A percentile compares a stretch with the other conserved stretches of the same genome.
Evolutionary conservation across 2,888 invertebrate genomes (phyloP).

Genomic region (Holacanthella duospinosa): DNA sequence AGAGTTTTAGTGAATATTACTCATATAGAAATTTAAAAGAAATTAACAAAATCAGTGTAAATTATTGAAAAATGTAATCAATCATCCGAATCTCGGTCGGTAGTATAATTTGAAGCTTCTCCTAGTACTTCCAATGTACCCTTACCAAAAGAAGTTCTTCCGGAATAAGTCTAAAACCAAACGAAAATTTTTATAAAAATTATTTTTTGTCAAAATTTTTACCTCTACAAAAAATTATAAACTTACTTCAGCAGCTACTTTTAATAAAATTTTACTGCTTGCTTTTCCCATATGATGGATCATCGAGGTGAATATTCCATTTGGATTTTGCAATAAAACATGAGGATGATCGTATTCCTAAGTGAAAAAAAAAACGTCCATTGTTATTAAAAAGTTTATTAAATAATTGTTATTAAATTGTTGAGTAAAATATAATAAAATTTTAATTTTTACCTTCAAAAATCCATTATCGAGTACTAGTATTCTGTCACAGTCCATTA

Average conservation of each 20-base stretch:
- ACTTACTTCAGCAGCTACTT: slow-evolving; percentile 16
- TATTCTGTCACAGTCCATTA: slow-evolving; percentile 25
- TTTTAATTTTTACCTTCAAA: slow-evolving; percentile 50
- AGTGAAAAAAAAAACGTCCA: background rate
- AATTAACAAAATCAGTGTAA: too few relatives aligned
- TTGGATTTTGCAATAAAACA: slow-evolving; percentile 51
- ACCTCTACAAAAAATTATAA: too few relatives aligned
- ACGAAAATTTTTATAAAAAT: too few relatives aligned
- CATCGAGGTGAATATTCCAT: slow-evolving; percentile 54
- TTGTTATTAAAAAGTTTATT: slow-evolving; percentile 15
- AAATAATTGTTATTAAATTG: slow-evolving; percentile 7
- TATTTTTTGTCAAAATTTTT: too few relatives aligned
- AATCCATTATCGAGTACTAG: slow-evolving; percentile 22
- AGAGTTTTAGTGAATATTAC: too few relatives aligned
- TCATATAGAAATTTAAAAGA: too few relatives aligned
- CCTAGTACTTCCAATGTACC: too few relatives aligned
- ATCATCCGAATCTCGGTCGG: too few relatives aligned
- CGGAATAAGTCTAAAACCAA: too few relatives aligned
- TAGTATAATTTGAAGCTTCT: too few relatives aligned
- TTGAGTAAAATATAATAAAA: background rate
- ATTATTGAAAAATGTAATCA: too few relatives aligned
- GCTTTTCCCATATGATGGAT: slow-evolving; percentile 60
- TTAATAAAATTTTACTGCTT: slow-evolving; percentile 17
- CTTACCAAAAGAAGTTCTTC: too few relatives aligned
- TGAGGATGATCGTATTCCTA: slow-evolving; percentile 67